Percentiles rank a stretch among this genome's conserved stretches.
Evolutionary conservation across 2,888 invertebrate genomes (phyloP).

Genomic region (Stenchaetothrips biformis): DNA sequence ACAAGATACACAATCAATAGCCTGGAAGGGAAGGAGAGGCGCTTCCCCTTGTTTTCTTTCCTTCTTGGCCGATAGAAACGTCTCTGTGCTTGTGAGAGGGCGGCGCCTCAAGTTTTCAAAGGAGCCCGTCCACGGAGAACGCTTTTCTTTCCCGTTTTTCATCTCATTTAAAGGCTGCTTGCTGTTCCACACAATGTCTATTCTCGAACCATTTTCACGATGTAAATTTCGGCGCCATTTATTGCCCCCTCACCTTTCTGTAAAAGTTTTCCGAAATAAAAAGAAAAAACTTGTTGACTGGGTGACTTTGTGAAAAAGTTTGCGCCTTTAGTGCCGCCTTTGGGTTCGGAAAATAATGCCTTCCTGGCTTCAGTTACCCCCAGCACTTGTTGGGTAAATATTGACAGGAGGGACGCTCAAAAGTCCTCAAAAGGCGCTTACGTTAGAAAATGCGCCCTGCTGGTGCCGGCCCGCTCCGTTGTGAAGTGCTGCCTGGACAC

Average conservation of each 20-base stretch:
- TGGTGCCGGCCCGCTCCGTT: no score
- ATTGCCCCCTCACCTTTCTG: no score
- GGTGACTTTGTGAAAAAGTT: no score
- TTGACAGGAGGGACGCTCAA: not conserved
- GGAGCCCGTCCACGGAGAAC: not conserved
- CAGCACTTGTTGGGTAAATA: not conserved
- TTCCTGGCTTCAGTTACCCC: not conserved
- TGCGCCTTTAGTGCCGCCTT: no score
- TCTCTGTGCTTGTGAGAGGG: not conserved
- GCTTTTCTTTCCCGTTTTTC: not conserved
- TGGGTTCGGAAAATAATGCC: no score
- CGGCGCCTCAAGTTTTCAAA: not conserved
- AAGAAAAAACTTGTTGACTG: no score
- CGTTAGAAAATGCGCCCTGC: not conserved
- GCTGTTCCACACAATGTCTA: not conserved
- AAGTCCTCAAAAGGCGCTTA: not conserved
- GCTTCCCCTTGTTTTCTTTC: conserved; percentile 1
- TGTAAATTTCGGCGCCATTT: not conserved
- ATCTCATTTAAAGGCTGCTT: not conserved
- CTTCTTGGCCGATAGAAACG: not conserved
- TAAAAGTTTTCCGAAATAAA: no score
- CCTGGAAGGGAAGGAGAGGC: not conserved
- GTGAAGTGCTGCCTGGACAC: no score
- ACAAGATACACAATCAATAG: conserved; percentile 21
- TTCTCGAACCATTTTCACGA: not conserved